These are phyloP conservation scores for Pogoniulus pusillus DNA, from an alignment of 2,797 vertebrate genomes.

Conservation along the genomic window DNA sequence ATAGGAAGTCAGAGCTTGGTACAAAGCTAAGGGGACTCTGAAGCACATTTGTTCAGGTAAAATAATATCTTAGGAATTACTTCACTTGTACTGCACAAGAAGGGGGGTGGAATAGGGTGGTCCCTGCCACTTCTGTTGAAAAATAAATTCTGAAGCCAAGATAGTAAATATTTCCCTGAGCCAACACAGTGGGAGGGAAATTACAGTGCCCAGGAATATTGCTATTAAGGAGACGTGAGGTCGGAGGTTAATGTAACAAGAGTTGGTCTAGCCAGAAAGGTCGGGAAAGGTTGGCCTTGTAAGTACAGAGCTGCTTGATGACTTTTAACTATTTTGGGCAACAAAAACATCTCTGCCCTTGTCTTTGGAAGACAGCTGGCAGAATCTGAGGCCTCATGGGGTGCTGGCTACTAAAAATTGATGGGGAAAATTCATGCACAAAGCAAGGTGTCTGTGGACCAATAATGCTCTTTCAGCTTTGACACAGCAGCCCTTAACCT, in stretches of 20 bases:
- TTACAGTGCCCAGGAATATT: constrained; percentile 67
- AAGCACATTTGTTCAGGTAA: constrained; percentile 78
- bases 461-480: constrained; percentile 26
- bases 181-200: constrained; percentile 74
- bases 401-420: constrained; percentile 54
- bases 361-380: constrained; percentile 65
- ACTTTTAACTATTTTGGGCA: constrained; percentile 76
- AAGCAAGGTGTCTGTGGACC: not conserved
- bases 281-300: constrained; percentile 63
- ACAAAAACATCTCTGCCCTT: constrained; percentile 70
- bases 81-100: constrained; percentile 65
- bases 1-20: constrained; percentile 78
- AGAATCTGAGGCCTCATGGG: constrained; percentile 53
- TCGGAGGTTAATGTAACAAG: constrained; percentile 82
- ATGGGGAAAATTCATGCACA: not conserved
- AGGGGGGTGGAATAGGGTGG: constrained; percentile 74
- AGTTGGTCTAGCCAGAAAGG: constrained; percentile 78
- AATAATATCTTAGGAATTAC: constrained; percentile 79
- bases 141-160: constrained; percentile 78
- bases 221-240: constrained; percentile 70
- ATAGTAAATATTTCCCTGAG: constrained; percentile 76
- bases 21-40: constrained; percentile 70
- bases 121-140: constrained; percentile 78
- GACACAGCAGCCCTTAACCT: constrained; percentile 45
- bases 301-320: constrained; percentile 67